Evolutionary conservation across 2,888 invertebrate species (phyloP).

Genomic region (Esperia sulphurella): DNA sequence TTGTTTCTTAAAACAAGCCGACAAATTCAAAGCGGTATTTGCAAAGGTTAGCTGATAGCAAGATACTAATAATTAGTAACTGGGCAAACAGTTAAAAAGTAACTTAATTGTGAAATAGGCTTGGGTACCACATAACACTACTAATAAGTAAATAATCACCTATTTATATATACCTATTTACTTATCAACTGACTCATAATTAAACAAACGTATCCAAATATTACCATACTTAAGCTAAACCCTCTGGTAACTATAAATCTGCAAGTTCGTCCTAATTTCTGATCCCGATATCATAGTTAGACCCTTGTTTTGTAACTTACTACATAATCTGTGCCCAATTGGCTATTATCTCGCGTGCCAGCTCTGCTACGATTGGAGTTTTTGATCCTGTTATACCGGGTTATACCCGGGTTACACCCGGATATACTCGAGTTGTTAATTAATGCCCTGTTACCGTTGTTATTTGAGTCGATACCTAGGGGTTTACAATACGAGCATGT

Average conservation of each 20-base stretch:
- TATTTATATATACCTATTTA: too few species aligned
- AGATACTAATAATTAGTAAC: too few species aligned
- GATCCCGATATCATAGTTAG: conserved; percentile 16
- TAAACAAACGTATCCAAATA: background rate
- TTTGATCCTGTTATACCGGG: conserved; percentile 38
- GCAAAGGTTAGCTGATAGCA: too few species aligned
- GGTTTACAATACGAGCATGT: background rate
- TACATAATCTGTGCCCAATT: conserved; percentile 35
- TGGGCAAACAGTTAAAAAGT: too few species aligned
- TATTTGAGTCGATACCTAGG: conserved; percentile 19
- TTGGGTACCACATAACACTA: too few species aligned
- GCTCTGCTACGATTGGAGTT: conserved; percentile 40
- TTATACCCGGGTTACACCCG: conserved; percentile 6
- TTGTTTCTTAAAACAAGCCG: too few species aligned
- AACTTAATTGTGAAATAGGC: too few species aligned
- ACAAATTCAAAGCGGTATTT: too few species aligned
- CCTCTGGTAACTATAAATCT: conserved; percentile 7
- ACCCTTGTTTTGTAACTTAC: conserved; percentile 25
- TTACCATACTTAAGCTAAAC: background rate
- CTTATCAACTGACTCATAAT: background rate
- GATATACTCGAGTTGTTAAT: conserved; percentile 36
- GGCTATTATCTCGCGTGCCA: conserved; percentile 34
- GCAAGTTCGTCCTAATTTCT: conserved; percentile 11
- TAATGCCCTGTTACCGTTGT: conserved; percentile 29
- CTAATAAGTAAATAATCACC: too few species aligned